phyloP scores from a whole-genome alignment of 2,797 vertebrate genomes.

The Coregonus ussuriensis region DNA sequence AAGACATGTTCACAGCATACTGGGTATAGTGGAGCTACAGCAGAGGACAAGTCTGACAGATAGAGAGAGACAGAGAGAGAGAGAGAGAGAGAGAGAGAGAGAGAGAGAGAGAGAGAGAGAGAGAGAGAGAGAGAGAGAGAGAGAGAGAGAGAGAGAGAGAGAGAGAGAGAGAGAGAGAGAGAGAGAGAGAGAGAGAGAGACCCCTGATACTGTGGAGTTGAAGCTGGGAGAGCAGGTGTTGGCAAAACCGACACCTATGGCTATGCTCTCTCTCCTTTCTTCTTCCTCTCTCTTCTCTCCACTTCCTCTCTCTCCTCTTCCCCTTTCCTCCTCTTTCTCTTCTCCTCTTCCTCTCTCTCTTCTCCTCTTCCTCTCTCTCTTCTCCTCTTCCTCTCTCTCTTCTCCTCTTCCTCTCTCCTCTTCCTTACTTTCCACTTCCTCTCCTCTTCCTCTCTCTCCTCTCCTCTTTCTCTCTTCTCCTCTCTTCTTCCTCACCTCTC shows the following conservation, averaged over 20 bases:
- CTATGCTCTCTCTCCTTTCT: no score
- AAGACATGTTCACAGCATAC: slow-evolving; percentile 31
- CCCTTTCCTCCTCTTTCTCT: no score
- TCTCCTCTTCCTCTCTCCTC: no score
- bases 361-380: no score
- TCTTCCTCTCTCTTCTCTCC: no score
- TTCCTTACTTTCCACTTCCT: no score
- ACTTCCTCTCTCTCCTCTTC: no score
- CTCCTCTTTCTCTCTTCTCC: background rate
- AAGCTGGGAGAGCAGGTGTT: background rate
- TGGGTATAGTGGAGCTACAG: background rate
- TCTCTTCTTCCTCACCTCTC: slow-evolving; percentile 1
- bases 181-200: background rate
- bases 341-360: no score
- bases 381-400: no score
- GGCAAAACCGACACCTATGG: background rate
- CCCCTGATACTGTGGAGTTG: background rate
- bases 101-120: no score
- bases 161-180: background rate
- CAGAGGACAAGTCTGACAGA: no score
- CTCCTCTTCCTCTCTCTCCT: no score
- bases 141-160: background rate
- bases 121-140: background rate
- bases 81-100: background rate
- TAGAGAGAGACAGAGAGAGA: slow-evolving; percentile 16